Evolutionary conservation across 2,888 invertebrate genomes (phyloP), one percentile per base, ranked within the genome.

Genomic region (Alloplasta piceator): DNA sequence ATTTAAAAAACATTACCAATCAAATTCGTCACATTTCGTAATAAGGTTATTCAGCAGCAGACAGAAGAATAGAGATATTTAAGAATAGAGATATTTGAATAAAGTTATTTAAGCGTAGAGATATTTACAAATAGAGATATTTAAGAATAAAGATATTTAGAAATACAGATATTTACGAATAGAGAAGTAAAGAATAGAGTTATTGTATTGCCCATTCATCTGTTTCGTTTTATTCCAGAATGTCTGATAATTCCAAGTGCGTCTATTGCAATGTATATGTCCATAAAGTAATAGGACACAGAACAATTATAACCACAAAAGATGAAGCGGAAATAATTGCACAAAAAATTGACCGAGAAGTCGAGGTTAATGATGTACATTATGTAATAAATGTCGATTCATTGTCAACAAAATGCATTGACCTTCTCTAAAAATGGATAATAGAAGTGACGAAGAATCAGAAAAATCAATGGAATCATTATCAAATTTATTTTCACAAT

Each of bases 301-400:
- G 4, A 43, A 43, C 1, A 43, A 43, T 43, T 43, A 43, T 3
- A 43, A 9, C 43, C 43, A 43, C 43, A 6, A 10, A 43, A 43
- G 43, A 4, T 43, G 43, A 43, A 3, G 43, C 43, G 43, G 4
- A 43, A 43, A 43, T 3, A 43, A 9, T 10, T 9, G 43, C 43
- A 43, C 43, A 43, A 43, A 43, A 43, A 43, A 43, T 43, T 43
- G 43, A 43, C 4, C 10, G 10, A 43, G 43, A 43, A 43, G 2
- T 43, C 4, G 4, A 43, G 10, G 4, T 66, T 26, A 66, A 46
- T 50, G 66, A 66, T 46, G 5, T 16, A n/a, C n/a, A 9, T 50
- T 48, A n/a, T 66, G 66, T 12, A 46, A 12, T 16, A 43, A 66
- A 5, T 66, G 50, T 66, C 26, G 48, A 36, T 6, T 66, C 38